These are phyloP conservation scores for Gnathonemus echidnorhynchus DNA, from an alignment of 2,113 vertebrate genomes.

Conservation along the genomic window DNA sequence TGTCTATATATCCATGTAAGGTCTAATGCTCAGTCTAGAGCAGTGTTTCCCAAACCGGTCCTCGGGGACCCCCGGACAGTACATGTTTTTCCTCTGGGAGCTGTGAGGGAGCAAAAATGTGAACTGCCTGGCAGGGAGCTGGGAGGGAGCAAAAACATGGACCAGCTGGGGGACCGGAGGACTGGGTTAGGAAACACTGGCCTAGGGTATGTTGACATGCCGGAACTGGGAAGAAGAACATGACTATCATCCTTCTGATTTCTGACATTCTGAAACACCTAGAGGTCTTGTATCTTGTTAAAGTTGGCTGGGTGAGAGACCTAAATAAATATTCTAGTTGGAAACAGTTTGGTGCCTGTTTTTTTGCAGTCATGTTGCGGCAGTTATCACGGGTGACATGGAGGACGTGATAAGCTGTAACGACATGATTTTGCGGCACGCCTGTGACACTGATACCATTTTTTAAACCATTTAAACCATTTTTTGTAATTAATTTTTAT, in stretches of 20 bases:
- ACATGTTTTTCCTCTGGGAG: not conserved
- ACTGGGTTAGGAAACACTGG: not conserved
- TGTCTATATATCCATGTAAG: not conserved
- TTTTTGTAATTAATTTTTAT: not conserved
- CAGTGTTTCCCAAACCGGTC: not conserved
- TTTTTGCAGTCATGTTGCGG: not conserved
- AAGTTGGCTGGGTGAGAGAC: not conserved
- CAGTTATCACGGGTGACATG: not conserved
- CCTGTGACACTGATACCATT: not conserved
- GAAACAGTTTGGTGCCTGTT: not conserved
- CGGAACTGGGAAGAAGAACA: not conserved
- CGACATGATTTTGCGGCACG: not conserved
- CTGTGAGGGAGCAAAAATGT: not conserved
- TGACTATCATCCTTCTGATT: not conserved
- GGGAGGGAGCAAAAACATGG: not conserved
- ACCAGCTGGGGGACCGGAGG: not conserved
- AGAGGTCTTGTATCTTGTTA: not conserved
- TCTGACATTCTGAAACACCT: not conserved
- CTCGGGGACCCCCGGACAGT: not conserved
- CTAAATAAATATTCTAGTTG: not conserved
- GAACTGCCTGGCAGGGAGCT: too few species aligned
- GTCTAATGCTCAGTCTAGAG: not conserved
- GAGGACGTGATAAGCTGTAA: not conserved
- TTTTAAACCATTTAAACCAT: not conserved
- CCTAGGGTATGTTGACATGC: not conserved